A percentile compares a stretch with the other conserved stretches of the same genome.
These are phyloP conservation scores for Miniopterus natalensis DNA, from an alignment of 2,113 vertebrate genomes.

Conservation along the genomic window DNA sequence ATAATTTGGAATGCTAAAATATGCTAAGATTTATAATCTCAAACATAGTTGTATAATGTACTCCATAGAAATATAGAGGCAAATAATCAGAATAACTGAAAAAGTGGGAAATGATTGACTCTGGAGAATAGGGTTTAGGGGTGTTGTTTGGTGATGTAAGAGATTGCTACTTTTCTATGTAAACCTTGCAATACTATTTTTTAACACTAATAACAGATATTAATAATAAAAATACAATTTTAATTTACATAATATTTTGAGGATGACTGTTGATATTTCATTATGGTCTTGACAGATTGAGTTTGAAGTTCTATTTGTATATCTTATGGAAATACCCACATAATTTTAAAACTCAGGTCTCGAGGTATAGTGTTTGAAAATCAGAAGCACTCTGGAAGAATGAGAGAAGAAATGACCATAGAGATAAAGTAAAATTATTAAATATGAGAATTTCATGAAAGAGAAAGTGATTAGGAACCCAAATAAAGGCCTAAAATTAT, in stretches of 20 bases:
- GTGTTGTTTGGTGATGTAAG: not conserved
- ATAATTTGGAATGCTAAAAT: not conserved
- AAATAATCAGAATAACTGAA: not conserved
- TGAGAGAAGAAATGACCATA: not conserved
- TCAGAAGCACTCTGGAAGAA: not conserved
- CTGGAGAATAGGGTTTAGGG: not conserved
- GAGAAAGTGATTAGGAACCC: not conserved
- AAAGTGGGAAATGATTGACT: not conserved
- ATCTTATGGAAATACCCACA: not conserved
- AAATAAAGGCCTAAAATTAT: not conserved
- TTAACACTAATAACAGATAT: not conserved
- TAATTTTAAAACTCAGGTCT: not conserved
- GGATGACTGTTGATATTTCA: not conserved
- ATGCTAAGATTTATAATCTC: not conserved
- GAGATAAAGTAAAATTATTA: not conserved
- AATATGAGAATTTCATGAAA: not conserved
- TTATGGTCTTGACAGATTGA: not conserved
- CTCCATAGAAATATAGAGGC: not conserved
- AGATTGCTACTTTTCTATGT: not conserved
- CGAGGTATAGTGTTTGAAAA: not conserved
- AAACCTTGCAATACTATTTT: not conserved
- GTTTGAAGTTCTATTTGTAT: not conserved
- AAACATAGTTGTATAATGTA: not conserved
- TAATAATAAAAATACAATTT: not conserved
- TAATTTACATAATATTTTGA: slow-evolving; percentile 15